Evolutionary conservation across 2,888 invertebrate species (phyloP), one percentile per base, ranked within the genome.

Genomic region (Brassicogethes aeneus): DNA sequence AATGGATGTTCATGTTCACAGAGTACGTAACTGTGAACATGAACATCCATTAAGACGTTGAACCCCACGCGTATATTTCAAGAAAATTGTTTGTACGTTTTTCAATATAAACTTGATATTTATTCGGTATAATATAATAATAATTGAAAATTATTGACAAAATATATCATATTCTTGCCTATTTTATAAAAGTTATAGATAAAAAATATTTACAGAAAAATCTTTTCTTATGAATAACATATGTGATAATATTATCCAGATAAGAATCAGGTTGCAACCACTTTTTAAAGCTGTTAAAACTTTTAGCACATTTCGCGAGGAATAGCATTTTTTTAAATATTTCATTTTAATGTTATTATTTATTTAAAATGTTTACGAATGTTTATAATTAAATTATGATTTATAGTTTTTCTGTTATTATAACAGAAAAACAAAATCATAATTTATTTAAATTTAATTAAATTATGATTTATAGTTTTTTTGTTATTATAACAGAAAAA

Each of bases 221-320:
- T 23, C 23, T 23, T 23, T 23, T 23, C 23, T 23, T 23, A 23
- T 23, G 10, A 23, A 23, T 23, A 23, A 23, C 23, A n/a, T n/a
- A n/a, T n/a, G n/a, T n/a, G n/a, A n/a, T n/a, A n/a, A n/a, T n/a
- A 23, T 10, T 23, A 23, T 23, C 23, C 23, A 23, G 23, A 23
- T 23, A 23, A 5, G 23, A 23, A 23, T 23, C 23, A 23, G 5
- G 7, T 7, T 10, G 23, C 10, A 7, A 10, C n/a, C 23, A 23
- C 23, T 23, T 23, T 23, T 23, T 23, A 23, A 23, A 23, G 23
- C 23, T 23, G 23, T 23, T 23, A 23, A 23, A 23, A 23, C 23
- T 7, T 23, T 23, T 23, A 10, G 23, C 23, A 23, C 23, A 23
- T 23, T 23, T 23, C 23, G 23, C 23, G 23, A 7, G 23, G 23